Conservation (phyloP, 2,113 vertebrate species). For the Tauraco erythrolophus region DNA sequence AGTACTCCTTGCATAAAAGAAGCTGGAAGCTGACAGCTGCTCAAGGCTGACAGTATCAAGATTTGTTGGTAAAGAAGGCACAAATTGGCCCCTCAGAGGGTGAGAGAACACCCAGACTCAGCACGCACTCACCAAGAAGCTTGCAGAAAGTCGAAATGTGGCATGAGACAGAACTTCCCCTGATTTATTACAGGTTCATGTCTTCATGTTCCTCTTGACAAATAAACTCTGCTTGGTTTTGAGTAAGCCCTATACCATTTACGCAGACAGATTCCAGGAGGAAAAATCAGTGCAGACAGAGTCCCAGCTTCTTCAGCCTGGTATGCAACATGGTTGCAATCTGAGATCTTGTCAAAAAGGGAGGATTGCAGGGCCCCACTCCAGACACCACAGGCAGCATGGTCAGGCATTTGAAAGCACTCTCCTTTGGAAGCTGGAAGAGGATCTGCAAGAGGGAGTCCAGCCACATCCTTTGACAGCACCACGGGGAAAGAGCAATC, state of each 20-base stretch:
- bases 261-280: neutral
- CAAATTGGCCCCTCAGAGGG: neutral
- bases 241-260: neutral
- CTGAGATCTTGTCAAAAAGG: neutral
- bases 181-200: neutral
- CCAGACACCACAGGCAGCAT: rapidly evolving
- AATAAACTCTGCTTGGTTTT: neutral
- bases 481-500: neutral
- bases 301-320: neutral
- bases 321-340: neutral
- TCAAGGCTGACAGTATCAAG: neutral
- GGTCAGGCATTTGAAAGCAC: neutral
- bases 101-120: neutral
- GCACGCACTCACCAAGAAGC: neutral
- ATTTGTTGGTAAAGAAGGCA: neutral
- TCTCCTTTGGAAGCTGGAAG: neutral
- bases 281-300: neutral
- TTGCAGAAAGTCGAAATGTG: neutral
- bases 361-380: neutral
- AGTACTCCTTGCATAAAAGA: neutral
- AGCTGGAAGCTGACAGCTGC: neutral
- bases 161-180: neutral
- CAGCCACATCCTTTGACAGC: neutral
- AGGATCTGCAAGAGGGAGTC: neutral
- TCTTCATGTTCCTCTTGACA: neutral